These are phyloP conservation scores for Megalopta genalis DNA, from an alignment of 1,140 invertebrate genomes.

Conservation along the genomic window DNA sequence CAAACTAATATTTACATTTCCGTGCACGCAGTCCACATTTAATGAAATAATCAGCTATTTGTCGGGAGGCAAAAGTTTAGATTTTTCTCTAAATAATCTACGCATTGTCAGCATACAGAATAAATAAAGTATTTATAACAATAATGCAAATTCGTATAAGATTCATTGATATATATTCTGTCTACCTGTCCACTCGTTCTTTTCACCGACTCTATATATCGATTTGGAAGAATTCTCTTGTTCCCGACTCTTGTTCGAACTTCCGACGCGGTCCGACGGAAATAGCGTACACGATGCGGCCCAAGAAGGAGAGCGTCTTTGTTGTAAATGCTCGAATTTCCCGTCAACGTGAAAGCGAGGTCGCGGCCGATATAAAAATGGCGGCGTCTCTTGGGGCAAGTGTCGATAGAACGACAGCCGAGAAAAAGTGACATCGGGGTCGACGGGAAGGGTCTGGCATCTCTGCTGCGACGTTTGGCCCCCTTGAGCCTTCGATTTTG, in stretches of 20 bases:
- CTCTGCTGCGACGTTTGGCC: not conserved
- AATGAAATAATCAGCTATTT: no score
- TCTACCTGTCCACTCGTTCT: no score
- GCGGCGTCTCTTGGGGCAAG: not conserved
- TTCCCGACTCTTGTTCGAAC: not conserved
- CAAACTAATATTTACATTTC: no score
- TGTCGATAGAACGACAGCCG: not conserved
- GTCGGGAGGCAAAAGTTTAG: no score
- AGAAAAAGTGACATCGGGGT: not conserved
- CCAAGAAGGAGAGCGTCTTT: not conserved
- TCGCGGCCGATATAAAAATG: not conserved
- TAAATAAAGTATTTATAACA: no score
- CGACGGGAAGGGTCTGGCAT: not conserved
- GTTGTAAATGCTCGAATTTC: constrained; percentile 27
- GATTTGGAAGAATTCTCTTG: not conserved
- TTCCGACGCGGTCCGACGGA: constrained; percentile 2
- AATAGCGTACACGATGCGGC: not conserved
- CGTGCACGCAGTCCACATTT: no score
- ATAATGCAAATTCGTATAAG: no score
- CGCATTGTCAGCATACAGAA: no score
- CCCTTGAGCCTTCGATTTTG: not conserved
- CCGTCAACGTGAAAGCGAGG: not conserved
- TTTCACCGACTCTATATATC: not conserved
- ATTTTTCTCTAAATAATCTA: no score
- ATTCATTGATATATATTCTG: no score